phyloP scores from a whole-genome alignment of 1,140 invertebrate species.

The Himalopsyche phryganea region DNA sequence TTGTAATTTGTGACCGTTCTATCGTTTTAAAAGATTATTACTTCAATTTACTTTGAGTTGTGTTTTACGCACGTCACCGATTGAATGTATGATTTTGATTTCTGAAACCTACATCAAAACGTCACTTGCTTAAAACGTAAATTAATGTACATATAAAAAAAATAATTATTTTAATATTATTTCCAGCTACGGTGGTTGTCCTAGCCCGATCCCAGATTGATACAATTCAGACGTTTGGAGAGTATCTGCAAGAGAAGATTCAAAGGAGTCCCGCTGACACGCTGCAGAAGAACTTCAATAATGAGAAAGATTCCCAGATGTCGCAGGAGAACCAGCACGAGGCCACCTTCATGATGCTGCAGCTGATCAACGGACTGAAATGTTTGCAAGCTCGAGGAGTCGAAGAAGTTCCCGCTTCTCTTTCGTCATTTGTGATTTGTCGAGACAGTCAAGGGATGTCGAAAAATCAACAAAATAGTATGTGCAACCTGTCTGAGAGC shows the following conservation, averaged over 20 bases:
- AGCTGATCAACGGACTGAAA: slow-evolving; percentile 76
- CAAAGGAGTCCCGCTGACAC: slow-evolving; percentile 47
- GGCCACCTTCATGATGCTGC: slow-evolving; percentile 68
- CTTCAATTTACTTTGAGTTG: neutral
- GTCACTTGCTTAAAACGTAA: too few relatives aligned
- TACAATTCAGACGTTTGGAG: slow-evolving; percentile 64
- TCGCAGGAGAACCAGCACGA: slow-evolving; percentile 46
- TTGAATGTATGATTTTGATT: too few relatives aligned
- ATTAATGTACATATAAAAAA: too few relatives aligned
- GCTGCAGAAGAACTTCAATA: slow-evolving; percentile 39
- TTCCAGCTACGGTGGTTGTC: slow-evolving; percentile 71
- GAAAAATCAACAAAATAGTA: slow-evolving; percentile 44
- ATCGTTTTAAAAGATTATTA: too few relatives aligned
- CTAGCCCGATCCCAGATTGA: slow-evolving; percentile 66
- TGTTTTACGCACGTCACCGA: too few relatives aligned
- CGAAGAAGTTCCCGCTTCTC: slow-evolving; percentile 66
- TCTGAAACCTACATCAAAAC: too few relatives aligned
- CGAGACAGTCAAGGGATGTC: slow-evolving; percentile 45
- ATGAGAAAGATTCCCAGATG: slow-evolving; percentile 44
- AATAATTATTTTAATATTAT: too few relatives aligned
- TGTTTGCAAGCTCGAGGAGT: slow-evolving; percentile 79
- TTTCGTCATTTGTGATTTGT: slow-evolving; percentile 64
- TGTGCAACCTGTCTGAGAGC: slow-evolving; percentile 43
- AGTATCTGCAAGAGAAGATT: slow-evolving; percentile 45
- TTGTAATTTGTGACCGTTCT: too few relatives aligned